Evolutionary conservation across 2,113 vertebrate genomes (phyloP), one percentile per base, ranked within the genome.

Genomic region (Megaptera novaeangliae): DNA sequence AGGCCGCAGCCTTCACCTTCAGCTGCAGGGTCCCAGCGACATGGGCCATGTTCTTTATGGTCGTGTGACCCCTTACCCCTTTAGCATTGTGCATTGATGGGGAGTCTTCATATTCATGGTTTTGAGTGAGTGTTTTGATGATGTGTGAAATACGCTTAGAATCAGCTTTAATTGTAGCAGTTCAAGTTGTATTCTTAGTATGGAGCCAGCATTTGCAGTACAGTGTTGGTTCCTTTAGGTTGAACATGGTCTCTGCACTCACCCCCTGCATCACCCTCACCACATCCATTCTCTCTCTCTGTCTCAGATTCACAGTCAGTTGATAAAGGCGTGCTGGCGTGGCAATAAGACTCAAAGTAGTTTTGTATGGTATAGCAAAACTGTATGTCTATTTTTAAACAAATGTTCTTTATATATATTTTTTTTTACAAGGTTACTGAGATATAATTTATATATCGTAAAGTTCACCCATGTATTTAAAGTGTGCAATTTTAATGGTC

Each of bases 401-500:
- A 74, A 17, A 11, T 20, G 2, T 20, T n/a, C 52, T 49, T 13
- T 46, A 10, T 34, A 44, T 17, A 20, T 27, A 6, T 57, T 2
- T 5, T 5, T 27, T 5, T 5, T 34, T 34, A 44, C 3, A 66
- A 11, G 41, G 34, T 25, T 10, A 36, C 3, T 36, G 25, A 61
- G 52, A 49, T 52, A 2, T 2, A 20, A 55, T 6, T n/a, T n/a
- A 66, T 1, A 2, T 7, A 17, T 12, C 3, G 1, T 21, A 9
- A 75, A 2, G 61, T 36, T 46, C 4, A 2, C 46, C 9, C 55
- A 8, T 21, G 55, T 27, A 14, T 66, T 27, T 27, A 5, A 52
- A 41, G 9, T 41, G 39, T 57, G 55, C 13, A 20, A 0, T 10
- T 10, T 9, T 13, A 34, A 6, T 5, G 49, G 27, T 61, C 64